These are phyloP conservation scores for Stramonita haemastoma DNA, from an alignment of 2,888 invertebrate genomes.

Conservation along the genomic window DNA sequence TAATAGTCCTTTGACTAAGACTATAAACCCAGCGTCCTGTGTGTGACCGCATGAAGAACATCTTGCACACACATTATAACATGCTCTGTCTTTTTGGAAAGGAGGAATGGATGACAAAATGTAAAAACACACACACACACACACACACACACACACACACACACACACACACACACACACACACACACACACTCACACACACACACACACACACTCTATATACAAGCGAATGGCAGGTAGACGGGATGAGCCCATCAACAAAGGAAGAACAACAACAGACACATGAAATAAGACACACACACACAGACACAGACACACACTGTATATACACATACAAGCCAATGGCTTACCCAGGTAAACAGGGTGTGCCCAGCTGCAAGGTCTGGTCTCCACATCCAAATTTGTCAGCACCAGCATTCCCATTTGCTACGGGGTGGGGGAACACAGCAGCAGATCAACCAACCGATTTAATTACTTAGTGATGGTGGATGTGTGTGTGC, in stretches of 20 bases:
- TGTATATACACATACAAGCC: neutral
- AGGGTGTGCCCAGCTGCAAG: conserved; percentile 62
- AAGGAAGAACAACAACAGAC: neutral
- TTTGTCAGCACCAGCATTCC: conserved; percentile 81
- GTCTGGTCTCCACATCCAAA: conserved; percentile 80
- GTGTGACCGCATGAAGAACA: too few relatives aligned
- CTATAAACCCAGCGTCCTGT: too few relatives aligned
- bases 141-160: neutral
- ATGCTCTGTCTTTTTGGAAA: too few relatives aligned
- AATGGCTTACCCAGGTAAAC: conserved; percentile 45
- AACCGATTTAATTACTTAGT: too few relatives aligned
- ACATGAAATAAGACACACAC: neutral
- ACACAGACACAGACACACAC: neutral
- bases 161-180: neutral
- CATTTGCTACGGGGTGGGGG: conserved; percentile 59
- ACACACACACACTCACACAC: neutral
- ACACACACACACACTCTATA: neutral
- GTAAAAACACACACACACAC: too few relatives aligned
- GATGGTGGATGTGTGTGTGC: too few relatives aligned
- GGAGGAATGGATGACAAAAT: too few relatives aligned
- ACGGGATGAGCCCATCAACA: neutral
- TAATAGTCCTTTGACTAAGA: too few relatives aligned
- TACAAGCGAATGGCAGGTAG: neutral
- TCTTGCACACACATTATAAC: too few relatives aligned
- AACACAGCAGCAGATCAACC: too few relatives aligned